phyloP scores from a whole-genome alignment of 2,888 invertebrate species.

The Alsophila aescularia region DNA sequence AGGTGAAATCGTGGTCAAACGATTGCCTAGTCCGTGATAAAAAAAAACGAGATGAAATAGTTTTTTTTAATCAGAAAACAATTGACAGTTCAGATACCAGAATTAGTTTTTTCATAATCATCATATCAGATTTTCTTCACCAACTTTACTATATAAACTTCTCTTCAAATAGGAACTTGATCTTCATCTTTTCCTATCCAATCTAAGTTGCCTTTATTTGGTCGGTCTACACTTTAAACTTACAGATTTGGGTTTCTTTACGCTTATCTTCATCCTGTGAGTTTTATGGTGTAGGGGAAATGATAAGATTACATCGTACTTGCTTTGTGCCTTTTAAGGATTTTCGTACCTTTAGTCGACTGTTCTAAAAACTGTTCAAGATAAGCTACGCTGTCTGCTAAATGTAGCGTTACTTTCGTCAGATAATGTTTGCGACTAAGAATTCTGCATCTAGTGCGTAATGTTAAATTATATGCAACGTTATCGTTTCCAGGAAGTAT shows the following conservation, averaged over 20 bases:
- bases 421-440: background rate
- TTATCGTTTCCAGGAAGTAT: no score
- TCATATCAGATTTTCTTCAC: no score
- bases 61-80: no score
- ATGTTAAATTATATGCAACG: background rate
- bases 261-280: constrained; percentile 29
- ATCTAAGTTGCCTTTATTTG: constrained; percentile 36
- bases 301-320: constrained; percentile 27
- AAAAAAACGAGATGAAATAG: no score
- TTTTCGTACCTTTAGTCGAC: constrained; percentile 15
- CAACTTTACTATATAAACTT: no score
- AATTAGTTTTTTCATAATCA: no score
- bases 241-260: constrained; percentile 19
- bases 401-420: constrained; percentile 14
- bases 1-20: no score
- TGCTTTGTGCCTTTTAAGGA: constrained; percentile 22
- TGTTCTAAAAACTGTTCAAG: constrained; percentile 11
- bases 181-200: constrained; percentile 9
- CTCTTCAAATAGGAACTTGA: background rate
- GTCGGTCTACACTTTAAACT: constrained; percentile 38
- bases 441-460: background rate
- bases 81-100: no score
- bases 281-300: constrained; percentile 26
- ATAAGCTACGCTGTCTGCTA: constrained; percentile 7
- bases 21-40: no score